Base-by-base conservation (phyloP, 2,888 invertebrate genomes). In the Hymenopus coronatus region DNA sequence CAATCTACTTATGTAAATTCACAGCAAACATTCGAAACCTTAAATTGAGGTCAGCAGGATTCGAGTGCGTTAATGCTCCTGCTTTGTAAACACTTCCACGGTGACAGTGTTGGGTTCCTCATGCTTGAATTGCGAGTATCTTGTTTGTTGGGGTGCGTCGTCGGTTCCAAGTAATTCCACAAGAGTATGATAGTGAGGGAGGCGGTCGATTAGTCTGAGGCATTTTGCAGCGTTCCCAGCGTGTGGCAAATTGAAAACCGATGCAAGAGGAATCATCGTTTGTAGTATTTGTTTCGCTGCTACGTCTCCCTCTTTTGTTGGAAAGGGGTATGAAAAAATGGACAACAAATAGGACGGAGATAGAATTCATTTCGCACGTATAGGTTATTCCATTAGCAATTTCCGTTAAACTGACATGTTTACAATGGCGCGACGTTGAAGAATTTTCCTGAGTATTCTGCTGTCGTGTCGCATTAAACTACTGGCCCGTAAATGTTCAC, bases 191-290 rank as follows among this genome's bases (percentile, higher is more conserved):
- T 54, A 46, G 33, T 14, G 12, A 85, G 54, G 40, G 54, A 27
- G 85, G 14, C 25, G 28, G 46, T 85, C 85, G 85, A 85, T 85
- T 46, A 46, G 9, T 85, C 27, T 46, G 54, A 70, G 54, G 20
- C 54, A 70, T 70, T 46, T 46, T 46, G 85, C 54, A 46, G 46
- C 85, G 54, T 70, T 70, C 54, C 54, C 54, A 70, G 54, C 54
- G 54, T 70, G n/a, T 33, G 30, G 84, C 30, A 85, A 85, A 85
- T 85, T 46, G 85, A 85, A 85, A 85, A 46, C 85, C 85, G 85
- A 85, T 85, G 85, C 85, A 28, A 40, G 27, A 46, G 85, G 46
- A 85, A 85, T 46, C 85, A 46, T 84, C 14, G 30, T 84, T 40
- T 40, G 84, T 46, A 28, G 25, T 54, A 46, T 54, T 54, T 54